Evolutionary conservation across 2,113 vertebrate species (phyloP), one percentile per base, ranked within the genome.

Genomic region (Tyrannus savana): DNA sequence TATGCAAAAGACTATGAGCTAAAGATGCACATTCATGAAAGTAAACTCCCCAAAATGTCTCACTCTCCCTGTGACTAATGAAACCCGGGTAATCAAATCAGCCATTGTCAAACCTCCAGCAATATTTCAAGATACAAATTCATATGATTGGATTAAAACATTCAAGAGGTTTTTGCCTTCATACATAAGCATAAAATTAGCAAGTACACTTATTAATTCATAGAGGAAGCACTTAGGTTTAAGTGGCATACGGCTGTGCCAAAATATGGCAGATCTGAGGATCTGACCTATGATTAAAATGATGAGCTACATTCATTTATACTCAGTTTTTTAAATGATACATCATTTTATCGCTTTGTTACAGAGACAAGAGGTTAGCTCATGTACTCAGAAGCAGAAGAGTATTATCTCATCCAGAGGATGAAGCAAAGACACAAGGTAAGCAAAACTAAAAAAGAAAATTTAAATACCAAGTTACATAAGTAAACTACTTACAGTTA

Each of bases 361-460:
- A 50, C 72, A 93, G 96, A 96, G 96, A 96, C 84, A 95, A 97
- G 95, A 96, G 95, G 77, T 97, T 95, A 96, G 60, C 90, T 94
- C 75, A 91, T 88, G 56, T 74, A 71, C 21, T 90, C 44, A 97
- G 50, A 44, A 87, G 69, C 42, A 66, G 27, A 81, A 42, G 30
- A 75, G 19, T 49, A 97, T 97, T 98, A 96, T 95, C 93, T 97
- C 91, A 94, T 94, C 75, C 92, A 92, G 55, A 73, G 76, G 72
- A 88, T 85, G 31, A 95, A 96, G 90, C 69, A 86, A 86, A 97
- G 84, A 76, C 73, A 96, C 47, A 90, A 23, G 59, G 50, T 69
- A 67, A 97, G 49, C 60, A 94, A 82, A 47, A 19, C 10, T 27
- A 0, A 6, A 67, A 85, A 49, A 49, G 27, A 52, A 90, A 33